These are phyloP conservation scores for Eucidaris tribuloides DNA, from an alignment of 35 echinoderm and acorn worm species.

Conservation along the genomic window DNA sequence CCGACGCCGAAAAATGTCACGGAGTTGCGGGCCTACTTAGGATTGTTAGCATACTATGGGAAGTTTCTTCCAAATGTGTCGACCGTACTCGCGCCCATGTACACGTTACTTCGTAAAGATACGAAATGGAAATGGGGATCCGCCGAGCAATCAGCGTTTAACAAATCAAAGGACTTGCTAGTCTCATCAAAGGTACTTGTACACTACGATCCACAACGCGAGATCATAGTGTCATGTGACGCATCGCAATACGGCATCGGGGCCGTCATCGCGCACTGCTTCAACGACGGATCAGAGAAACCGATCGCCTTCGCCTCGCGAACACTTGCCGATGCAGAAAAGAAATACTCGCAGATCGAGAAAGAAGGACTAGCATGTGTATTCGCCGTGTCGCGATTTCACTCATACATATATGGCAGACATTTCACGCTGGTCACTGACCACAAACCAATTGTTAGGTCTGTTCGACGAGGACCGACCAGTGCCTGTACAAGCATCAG, in stretches of 20 bases:
- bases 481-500: neutral
- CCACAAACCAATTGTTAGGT: conserved; percentile 14
- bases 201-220: conserved; percentile 49
- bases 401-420: conserved; percentile 47
- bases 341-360: conserved; percentile 75
- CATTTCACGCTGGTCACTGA: conserved; percentile 59
- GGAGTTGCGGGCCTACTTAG: conserved; percentile 49
- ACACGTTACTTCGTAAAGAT: conserved; percentile 35
- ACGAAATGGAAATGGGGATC: conserved; percentile 36
- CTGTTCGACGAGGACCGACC: neutral
- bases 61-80: conserved; percentile 60
- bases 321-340: conserved; percentile 36
- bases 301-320: conserved; percentile 69
- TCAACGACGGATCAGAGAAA: conserved; percentile 43
- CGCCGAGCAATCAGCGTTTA: conserved; percentile 28
- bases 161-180: conserved; percentile 26
- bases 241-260: conserved; percentile 60
- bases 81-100: conserved; percentile 25
- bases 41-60: conserved; percentile 61
- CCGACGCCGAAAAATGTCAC: conserved; percentile 40
- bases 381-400: conserved; percentile 47
- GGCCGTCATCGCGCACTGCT: conserved; percentile 54
- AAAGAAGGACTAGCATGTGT: conserved; percentile 47
- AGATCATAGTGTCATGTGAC: conserved; percentile 42
- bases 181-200: conserved; percentile 32